Evolutionary conservation across 2,888 invertebrate species (phyloP).

Genomic region (Lamellibrachia columna): DNA sequence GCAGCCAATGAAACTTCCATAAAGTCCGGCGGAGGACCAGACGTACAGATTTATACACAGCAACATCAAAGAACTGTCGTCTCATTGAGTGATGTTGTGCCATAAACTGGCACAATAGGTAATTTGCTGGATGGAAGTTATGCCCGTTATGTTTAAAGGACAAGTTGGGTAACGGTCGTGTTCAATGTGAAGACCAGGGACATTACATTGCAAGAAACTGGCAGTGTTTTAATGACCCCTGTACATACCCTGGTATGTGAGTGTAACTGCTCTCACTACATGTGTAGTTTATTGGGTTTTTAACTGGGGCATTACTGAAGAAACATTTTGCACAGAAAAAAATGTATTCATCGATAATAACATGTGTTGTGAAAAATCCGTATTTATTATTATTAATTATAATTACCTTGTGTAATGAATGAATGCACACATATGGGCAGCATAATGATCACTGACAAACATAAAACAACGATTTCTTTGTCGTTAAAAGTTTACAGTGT

Average conservation of each 20-base stretch:
- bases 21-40: not conserved
- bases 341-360: not conserved
- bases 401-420: not conserved
- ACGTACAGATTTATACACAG: not conserved
- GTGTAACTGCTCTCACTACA: not conserved
- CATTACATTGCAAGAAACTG: not conserved
- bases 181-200: not conserved
- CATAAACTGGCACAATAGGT: constrained; percentile 6
- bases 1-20: constrained; percentile 5
- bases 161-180: not conserved
- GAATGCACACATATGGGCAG: not conserved
- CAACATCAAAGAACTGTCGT: not conserved
- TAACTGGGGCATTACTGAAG: not conserved
- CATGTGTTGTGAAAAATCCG: not conserved
- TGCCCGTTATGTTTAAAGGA: constrained; percentile 3
- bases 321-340: not conserved
- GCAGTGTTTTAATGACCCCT: not conserved
- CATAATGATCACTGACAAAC: not conserved
- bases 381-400: not conserved
- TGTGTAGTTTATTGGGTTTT: not conserved
- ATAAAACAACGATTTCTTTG: not conserved
- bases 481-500: not conserved
- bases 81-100: not conserved
- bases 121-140: not conserved
- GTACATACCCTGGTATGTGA: not conserved